Percentiles rank a stretch among this genome's conserved stretches.
These are phyloP conservation scores for Corythaeola cristata DNA, from an alignment of 2,113 vertebrate species.

Conservation along the genomic window DNA sequence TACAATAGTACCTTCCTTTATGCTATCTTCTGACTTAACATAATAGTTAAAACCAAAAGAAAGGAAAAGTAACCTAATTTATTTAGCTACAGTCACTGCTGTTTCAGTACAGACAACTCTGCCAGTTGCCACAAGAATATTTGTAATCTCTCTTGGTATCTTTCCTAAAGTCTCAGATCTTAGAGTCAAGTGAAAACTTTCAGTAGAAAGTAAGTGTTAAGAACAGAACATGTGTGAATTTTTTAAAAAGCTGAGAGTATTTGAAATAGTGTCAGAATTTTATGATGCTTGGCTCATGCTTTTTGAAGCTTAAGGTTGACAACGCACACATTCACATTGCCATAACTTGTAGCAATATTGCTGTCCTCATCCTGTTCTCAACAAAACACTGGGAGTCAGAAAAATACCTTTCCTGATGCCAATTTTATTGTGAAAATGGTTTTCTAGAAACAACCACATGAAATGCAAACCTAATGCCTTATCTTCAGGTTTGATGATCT, in stretches of 20 bases:
- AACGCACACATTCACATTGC: neutral
- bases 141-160: neutral
- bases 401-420: neutral
- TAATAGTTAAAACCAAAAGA: neutral
- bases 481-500: neutral
- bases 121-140: neutral
- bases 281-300: neutral
- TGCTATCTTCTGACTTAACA: neutral
- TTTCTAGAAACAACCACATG: neutral
- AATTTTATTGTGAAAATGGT: neutral
- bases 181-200: conserved; percentile 12
- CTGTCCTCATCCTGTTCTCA: neutral
- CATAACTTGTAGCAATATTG: neutral
- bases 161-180: neutral
- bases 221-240: neutral
- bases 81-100: neutral
- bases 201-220: neutral
- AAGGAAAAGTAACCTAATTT: neutral
- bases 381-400: neutral
- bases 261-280: conserved; percentile 18
- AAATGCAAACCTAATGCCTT: neutral
- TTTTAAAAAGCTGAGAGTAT: neutral
- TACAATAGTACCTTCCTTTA: neutral
- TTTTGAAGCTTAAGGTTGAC: neutral
- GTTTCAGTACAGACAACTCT: neutral